Base-by-base conservation (phyloP, 2,797 vertebrate genomes). In the Melopsittacus undulatus region DNA sequence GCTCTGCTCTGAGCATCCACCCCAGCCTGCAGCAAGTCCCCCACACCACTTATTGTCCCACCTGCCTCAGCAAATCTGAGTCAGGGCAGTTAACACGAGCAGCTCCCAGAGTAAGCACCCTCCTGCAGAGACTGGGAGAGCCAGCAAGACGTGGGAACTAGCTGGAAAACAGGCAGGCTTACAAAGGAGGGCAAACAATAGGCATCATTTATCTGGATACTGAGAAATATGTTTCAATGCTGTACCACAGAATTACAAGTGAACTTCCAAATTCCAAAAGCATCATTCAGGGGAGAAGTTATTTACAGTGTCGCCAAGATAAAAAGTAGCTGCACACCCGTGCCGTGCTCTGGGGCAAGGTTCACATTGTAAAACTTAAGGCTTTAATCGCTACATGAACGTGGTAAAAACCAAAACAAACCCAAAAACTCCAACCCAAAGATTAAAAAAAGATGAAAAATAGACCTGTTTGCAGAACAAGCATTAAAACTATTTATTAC, bases 211-310 rank as follows among this genome's bases (percentile, higher is more conserved):
- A 97, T 97, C 96, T 90, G 89, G 86, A 43, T 93, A 81, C 67
- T 22, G 11, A 66, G 15, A 83, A 92, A 57, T 89, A 76, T 23
- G 54, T 64, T 90, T 89, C 94, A 94, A 87, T 89, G 77, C 61
- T 89, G 95, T 96, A 97, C 96, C 97, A 97, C 89, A 56, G 81
- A 95, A 92, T 75, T 94, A 93, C 78, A 93, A 86, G 80, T 66
- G 76, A 87, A 66, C 26, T 86, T 82, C 64, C 75, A 76, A 90
- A 87, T 80, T 89, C 52, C 63, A 78, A 84, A 84, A 72, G 57
- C 73, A 62, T 63, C 5, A 1, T 23, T 48, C 5, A 32, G 48
- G 32, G 62, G 30, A 82, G 23, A 83, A 49, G 48, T 75, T 75
- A 91, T 90, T 94, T 95, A 94, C 80, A 96, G 57, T 61, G 68